Evolutionary conservation across 2,113 vertebrate genomes (phyloP).

Genomic region (Cathartes aura): DNA sequence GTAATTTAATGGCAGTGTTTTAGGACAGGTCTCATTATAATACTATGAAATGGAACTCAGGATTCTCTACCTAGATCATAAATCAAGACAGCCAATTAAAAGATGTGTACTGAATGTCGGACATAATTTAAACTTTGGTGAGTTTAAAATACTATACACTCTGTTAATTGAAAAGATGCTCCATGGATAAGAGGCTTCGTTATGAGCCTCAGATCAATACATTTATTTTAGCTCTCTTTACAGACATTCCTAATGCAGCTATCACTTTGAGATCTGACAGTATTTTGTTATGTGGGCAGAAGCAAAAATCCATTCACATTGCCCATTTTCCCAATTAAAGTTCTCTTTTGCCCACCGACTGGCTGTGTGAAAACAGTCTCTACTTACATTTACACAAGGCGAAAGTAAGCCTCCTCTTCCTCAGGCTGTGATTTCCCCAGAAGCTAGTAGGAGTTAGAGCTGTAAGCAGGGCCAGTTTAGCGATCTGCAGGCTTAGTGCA

Average conservation of each 20-base stretch:
- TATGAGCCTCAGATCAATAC: neutral
- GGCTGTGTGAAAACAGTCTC: neutral
- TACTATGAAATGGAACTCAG: neutral
- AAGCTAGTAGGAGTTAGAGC: neutral
- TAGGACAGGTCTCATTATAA: neutral
- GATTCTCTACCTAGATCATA: neutral
- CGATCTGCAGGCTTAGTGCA: neutral
- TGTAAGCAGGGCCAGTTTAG: neutral
- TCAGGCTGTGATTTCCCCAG: neutral
- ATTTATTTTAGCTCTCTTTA: neutral
- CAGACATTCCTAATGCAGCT: neutral
- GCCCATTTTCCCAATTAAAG: neutral
- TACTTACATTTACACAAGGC: neutral
- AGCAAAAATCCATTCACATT: neutral
- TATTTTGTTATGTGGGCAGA: neutral
- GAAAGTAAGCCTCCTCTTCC: neutral
- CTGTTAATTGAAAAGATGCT: neutral
- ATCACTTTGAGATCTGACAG: neutral
- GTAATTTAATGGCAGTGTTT: neutral
- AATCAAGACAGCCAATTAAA: neutral
- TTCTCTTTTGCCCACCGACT: neutral
- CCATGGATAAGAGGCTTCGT: neutral
- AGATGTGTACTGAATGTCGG: neutral
- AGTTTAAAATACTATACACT: neutral
- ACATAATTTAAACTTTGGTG: neutral